Conservation (phyloP, 2,113 vertebrate species). For the Phoxinus phoxinus region DNA sequence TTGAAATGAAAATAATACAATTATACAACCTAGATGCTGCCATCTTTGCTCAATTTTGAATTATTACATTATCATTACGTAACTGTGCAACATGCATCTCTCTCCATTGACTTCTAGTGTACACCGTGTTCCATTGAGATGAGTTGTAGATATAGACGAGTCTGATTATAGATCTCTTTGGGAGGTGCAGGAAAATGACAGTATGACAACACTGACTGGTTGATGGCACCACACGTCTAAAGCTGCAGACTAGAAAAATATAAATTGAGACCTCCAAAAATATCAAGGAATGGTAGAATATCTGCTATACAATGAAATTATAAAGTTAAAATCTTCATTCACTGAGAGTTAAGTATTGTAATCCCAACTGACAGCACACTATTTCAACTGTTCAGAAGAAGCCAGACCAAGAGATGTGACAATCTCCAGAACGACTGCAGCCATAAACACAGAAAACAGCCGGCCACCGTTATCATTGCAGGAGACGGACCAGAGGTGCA, state of each 20-base stretch:
- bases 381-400: not conserved
- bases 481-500: slow-evolving; percentile 32
- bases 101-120: not conserved
- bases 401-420: slow-evolving; percentile 44
- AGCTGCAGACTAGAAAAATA: not conserved
- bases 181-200: not conserved
- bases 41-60: not conserved
- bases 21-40: not conserved
- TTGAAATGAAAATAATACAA: not conserved
- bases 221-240: slow-evolving; percentile 4
- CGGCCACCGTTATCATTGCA: not conserved
- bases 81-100: not conserved
- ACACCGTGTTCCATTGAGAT: not conserved
- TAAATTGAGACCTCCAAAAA: not conserved
- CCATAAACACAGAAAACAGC: slow-evolving; percentile 43
- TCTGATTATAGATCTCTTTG: not conserved
- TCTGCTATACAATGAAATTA: not conserved
- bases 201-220: not conserved
- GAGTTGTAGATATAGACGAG: no score
- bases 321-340: not conserved
- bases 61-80: no score
- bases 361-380: not conserved
- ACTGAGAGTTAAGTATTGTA: slow-evolving; percentile 4
- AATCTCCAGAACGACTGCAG: slow-evolving; percentile 46
- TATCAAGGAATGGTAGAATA: not conserved